phyloP scores from a whole-genome alignment of 1,140 invertebrate species.

The Drosophila albomicans region DNA sequence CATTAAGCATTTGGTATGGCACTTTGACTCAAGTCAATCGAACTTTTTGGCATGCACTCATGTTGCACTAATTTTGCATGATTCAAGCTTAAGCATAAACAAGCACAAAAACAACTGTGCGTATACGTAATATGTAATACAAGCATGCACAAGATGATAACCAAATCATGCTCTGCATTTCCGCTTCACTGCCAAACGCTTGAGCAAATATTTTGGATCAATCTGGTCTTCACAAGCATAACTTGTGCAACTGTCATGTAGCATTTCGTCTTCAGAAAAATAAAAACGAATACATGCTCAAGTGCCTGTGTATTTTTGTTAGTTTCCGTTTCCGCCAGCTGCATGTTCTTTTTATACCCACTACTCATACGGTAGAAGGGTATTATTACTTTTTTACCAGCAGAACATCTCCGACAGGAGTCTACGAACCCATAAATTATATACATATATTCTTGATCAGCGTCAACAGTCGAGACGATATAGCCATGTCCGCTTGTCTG shows the following conservation, averaged over 20 bases:
- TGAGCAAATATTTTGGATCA: constrained; percentile 59
- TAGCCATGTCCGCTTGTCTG: too few species aligned
- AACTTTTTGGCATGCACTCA: constrained; percentile 22
- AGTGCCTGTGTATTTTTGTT: constrained; percentile 37
- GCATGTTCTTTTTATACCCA: constrained; percentile 17
- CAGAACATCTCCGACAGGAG: too few species aligned
- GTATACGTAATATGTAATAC: neutral
- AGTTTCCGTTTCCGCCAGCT: constrained; percentile 50
- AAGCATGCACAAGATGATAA: constrained; percentile 21
- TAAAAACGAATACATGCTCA: constrained; percentile 3
- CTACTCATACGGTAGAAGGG: too few species aligned
- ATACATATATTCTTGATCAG: too few species aligned
- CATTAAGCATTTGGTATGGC: neutral
- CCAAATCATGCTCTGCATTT: constrained; percentile 42
- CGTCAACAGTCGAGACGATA: too few species aligned
- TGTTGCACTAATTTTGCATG: constrained; percentile 14
- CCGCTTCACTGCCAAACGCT: constrained; percentile 21
- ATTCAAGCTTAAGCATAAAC: neutral
- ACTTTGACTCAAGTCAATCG: neutral
- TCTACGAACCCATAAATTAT: too few species aligned
- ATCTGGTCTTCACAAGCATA: constrained; percentile 31
- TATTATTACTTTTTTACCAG: too few species aligned
- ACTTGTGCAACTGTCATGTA: constrained; percentile 23
- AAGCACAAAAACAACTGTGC: constrained; percentile 20
- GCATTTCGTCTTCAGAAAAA: constrained; percentile 2